Percentiles rank a stretch among this genome's conserved stretches.
These are phyloP conservation scores for Virgularia gustaviana DNA, from an alignment of 92 coral and sea anemone genomes.

Conservation along the genomic window DNA sequence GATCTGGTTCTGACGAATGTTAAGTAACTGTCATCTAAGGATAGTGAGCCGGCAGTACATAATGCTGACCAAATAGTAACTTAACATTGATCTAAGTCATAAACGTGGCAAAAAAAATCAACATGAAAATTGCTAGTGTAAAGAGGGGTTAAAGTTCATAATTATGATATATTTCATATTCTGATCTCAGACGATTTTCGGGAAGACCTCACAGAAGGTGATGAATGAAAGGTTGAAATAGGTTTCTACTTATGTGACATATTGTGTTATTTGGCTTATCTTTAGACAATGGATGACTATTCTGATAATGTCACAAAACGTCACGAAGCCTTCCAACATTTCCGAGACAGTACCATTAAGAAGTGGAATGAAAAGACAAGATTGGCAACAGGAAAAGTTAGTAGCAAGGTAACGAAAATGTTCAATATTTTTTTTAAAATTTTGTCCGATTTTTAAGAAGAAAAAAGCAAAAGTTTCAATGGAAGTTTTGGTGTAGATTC, in stretches of 20 bases:
- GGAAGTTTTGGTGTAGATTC: no score
- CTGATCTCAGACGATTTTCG: slow-evolving; percentile 86
- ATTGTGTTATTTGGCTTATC: not conserved
- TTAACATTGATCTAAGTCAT: no score
- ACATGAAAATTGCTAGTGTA: no score
- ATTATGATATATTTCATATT: slow-evolving; percentile 61
- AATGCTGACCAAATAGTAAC: slow-evolving; percentile 21
- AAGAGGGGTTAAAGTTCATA: no score
- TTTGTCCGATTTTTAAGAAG: not conserved
- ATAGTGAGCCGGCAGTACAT: slow-evolving; percentile 47
- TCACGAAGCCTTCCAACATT: slow-evolving; percentile 70
- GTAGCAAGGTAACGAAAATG: slow-evolving; percentile 64
- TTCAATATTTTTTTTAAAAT: not conserved
- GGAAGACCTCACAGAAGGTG: slow-evolving; percentile 50
- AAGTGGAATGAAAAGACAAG: slow-evolving; percentile 97
- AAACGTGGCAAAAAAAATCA: no score
- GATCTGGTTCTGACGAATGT: no score
- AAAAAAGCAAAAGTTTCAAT: no score
- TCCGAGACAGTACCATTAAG: slow-evolving; percentile 72
- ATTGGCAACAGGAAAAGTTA: slow-evolving; percentile 84
- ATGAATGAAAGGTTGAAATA: slow-evolving; percentile 33
- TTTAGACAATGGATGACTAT: slow-evolving; percentile 63
- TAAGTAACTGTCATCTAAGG: slow-evolving; percentile 66
- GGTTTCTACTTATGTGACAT: not conserved
- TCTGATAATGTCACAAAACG: slow-evolving; percentile 70